Percentiles rank a stretch among this genome's conserved stretches.
Conservation (phyloP, 1,140 invertebrate species). For the Drosophila littoralis region DNA sequence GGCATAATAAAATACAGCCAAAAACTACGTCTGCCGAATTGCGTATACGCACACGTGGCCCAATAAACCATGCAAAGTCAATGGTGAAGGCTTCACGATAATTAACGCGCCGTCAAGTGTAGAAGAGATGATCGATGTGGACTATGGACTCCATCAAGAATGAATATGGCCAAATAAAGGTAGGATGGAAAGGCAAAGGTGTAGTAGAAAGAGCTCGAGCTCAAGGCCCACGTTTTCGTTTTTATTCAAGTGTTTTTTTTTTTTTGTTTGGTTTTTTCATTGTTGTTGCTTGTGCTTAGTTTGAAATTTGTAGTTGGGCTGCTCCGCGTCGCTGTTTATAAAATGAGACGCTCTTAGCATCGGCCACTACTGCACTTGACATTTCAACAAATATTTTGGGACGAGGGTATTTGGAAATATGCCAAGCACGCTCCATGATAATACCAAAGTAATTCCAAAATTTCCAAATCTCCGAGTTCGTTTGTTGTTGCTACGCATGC, state of each 20-base stretch:
- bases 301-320: constrained; percentile 23
- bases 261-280: not conserved
- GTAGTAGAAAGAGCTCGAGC: not conserved
- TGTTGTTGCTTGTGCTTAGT: constrained; percentile 23
- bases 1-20: constrained; percentile 67
- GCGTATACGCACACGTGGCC: constrained; percentile 81
- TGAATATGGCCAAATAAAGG: not conserved
- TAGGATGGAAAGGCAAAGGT: not conserved
- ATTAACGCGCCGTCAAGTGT: constrained; percentile 37
- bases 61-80: constrained; percentile 65
- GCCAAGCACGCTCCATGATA: constrained; percentile 70
- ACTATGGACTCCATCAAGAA: constrained; percentile 7
- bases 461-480: constrained; percentile 23
- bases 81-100: constrained; percentile 65
- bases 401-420: constrained; percentile 71
- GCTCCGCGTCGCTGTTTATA: constrained; percentile 32
- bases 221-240: constrained; percentile 40
- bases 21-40: constrained; percentile 44
- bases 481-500: constrained; percentile 50
- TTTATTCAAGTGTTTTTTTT: constrained; percentile 19
- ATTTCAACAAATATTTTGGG: constrained; percentile 75
- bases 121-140: constrained; percentile 36
- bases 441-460: constrained; percentile 46
- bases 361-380: constrained; percentile 68
- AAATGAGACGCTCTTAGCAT: constrained; percentile 24